Evolutionary conservation across 2,888 invertebrate species (phyloP), one percentile per base, ranked within the genome.

Genomic region (Allacma fusca): DNA sequence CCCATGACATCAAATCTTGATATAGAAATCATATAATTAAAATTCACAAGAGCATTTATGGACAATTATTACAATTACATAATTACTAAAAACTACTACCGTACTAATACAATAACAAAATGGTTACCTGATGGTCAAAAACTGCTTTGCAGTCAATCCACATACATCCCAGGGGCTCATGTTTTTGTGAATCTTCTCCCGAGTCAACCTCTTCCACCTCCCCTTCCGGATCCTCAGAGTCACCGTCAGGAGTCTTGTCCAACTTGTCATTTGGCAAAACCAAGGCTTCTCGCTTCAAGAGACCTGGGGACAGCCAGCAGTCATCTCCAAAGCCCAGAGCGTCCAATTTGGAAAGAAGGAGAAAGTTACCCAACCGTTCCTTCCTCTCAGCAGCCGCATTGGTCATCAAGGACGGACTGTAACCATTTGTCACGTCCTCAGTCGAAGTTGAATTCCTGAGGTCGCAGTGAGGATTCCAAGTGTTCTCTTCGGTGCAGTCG

Each of bases 101-200:
- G n/a, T n/a, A n/a, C n/a, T n/a, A n/a, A n/a, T n/a, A n/a, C n/a
- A n/a, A n/a, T n/a, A n/a, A n/a, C n/a, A n/a, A n/a, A n/a, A n/a
- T n/a, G n/a, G n/a, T n/a, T 75, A 82, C 91, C 86, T 96, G 96
- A 82, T 91, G 91, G 1, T 91, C 89, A 87, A 94, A 96, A 83
- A 91, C 90, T 85, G 91, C 90, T 83, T 92, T 92, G 86, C 97
- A 97, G 78, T 92, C 92, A 79, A 92, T 91, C 97, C 97, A 97
- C 83, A 92, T 91, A 86, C 97, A 97, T 19, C 29, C 19, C 4
- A 62, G n/a, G 23, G 4, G 57, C 21, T 73, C 73, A 1, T 57
- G 24, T 16, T 43, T 21, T 19, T 23, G 69, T 9, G 7, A 9
- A 5, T 5, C 40, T 40, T 40, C 40, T 13, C 13, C 13, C 40